These are phyloP conservation scores for Dipodomys ordii DNA, from an alignment of 2,113 vertebrate species.

Conservation along the genomic window DNA sequence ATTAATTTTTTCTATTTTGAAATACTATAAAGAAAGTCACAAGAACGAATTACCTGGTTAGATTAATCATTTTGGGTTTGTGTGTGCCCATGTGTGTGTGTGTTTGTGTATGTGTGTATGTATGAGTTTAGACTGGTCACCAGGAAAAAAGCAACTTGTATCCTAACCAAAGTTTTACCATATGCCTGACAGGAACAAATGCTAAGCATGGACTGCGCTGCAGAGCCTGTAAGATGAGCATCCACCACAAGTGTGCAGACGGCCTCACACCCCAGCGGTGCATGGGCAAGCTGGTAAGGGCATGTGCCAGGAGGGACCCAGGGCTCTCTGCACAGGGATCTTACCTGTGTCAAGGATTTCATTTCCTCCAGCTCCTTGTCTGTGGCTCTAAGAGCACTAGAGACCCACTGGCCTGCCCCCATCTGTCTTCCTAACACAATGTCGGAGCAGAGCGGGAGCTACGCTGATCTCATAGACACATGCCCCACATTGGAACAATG, in stretches of 20 bases:
- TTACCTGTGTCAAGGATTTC: not conserved
- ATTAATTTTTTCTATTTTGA: not conserved
- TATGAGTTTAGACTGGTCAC: not conserved
- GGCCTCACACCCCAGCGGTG: slow-evolving; percentile 94
- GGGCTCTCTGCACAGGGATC: not conserved
- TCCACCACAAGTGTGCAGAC: slow-evolving; percentile 97
- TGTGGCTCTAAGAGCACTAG: not conserved
- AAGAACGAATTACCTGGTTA: not conserved
- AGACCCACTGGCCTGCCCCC: not conserved
- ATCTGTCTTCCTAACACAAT: not conserved
- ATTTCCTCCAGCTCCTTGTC: not conserved
- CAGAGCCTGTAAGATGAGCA: slow-evolving; percentile 99
- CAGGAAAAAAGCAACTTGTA: too few species aligned
- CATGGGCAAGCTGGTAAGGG: slow-evolving; percentile 98
- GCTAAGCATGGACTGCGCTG: slow-evolving; percentile 97
- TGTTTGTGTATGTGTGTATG: too few species aligned
- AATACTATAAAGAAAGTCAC: not conserved
- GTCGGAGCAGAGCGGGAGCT: not conserved
- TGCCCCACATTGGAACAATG: not conserved
- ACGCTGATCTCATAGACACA: not conserved
- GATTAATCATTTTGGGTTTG: too few species aligned
- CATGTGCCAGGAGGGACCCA: not conserved
- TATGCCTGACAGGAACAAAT: slow-evolving; percentile 90
- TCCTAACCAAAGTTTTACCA: slow-evolving; percentile 39
- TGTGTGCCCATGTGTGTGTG: too few species aligned